phyloP scores from a whole-genome alignment of 2,888 invertebrate species.

The Thelaira solivaga region DNA sequence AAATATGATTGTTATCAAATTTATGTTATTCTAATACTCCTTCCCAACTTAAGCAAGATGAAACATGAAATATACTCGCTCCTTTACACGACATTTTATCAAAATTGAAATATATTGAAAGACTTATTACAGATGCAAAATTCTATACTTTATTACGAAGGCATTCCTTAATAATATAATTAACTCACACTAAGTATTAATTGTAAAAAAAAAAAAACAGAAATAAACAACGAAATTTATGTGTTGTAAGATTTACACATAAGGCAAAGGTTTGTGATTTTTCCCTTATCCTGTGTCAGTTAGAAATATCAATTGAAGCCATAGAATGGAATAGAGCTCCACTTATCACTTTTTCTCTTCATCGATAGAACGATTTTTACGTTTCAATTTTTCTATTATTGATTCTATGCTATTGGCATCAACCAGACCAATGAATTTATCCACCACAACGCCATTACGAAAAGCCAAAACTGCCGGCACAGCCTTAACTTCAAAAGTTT shows the following conservation, averaged over 20 bases:
- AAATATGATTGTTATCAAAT: too few species aligned
- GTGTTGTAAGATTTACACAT: neutral
- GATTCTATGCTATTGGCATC: slow-evolving; percentile 88
- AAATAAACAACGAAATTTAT: neutral
- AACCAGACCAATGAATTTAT: slow-evolving; percentile 92
- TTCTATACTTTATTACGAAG: too few species aligned
- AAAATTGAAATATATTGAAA: too few species aligned
- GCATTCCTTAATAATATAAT: neutral
- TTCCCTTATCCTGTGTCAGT: neutral
- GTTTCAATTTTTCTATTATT: slow-evolving; percentile 82
- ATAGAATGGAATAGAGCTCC: neutral
- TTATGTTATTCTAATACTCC: too few species aligned
- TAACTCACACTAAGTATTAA: neutral
- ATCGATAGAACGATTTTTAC: slow-evolving; percentile 58
- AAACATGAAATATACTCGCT: too few species aligned
- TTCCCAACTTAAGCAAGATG: too few species aligned
- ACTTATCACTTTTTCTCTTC: neutral
- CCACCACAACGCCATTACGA: slow-evolving; percentile 88
- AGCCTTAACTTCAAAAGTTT: slow-evolving; percentile 89
- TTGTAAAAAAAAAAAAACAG: neutral
- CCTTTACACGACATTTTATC: too few species aligned
- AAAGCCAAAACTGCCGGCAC: slow-evolving; percentile 86
- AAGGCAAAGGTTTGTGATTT: neutral
- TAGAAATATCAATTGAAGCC: neutral
- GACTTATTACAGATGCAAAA: too few species aligned